Evolutionary conservation across 1,140 invertebrate genomes (phyloP).

Genomic region (Euura lappo): DNA sequence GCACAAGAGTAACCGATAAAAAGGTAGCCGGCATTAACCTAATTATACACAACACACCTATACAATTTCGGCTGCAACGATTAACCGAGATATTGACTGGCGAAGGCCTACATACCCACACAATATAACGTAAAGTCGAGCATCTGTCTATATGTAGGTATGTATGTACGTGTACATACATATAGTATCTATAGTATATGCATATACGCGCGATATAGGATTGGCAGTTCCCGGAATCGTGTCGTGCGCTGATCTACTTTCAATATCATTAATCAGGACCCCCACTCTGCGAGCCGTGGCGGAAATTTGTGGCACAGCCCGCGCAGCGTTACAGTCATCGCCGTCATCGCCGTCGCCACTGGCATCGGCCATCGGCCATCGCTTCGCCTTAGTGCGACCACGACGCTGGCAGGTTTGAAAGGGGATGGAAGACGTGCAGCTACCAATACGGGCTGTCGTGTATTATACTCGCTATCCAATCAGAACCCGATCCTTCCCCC

Average conservation of each 20-base stretch:
- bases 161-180: too few species aligned
- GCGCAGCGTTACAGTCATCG: background rate
- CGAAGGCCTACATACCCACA: too few species aligned
- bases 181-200: too few species aligned
- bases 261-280: background rate
- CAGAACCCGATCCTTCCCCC: background rate
- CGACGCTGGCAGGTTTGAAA: background rate
- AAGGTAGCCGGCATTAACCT: background rate
- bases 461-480: conserved; percentile 2
- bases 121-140: too few species aligned
- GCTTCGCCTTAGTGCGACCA: background rate
- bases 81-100: background rate
- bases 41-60: background rate
- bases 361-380: background rate
- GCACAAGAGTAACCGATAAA: background rate
- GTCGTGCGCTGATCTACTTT: background rate
- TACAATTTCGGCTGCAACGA: background rate
- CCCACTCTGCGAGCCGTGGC: background rate
- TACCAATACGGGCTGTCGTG: background rate
- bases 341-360: background rate
- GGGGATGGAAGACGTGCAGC: background rate
- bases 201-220: background rate
- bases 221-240: background rate
- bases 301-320: background rate
- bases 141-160: too few species aligned